A percentile compares a stretch with the other conserved stretches of the same genome.
phyloP scores from a whole-genome alignment of 2,888 invertebrate species.

The Ectemnius cavifrons region DNA sequence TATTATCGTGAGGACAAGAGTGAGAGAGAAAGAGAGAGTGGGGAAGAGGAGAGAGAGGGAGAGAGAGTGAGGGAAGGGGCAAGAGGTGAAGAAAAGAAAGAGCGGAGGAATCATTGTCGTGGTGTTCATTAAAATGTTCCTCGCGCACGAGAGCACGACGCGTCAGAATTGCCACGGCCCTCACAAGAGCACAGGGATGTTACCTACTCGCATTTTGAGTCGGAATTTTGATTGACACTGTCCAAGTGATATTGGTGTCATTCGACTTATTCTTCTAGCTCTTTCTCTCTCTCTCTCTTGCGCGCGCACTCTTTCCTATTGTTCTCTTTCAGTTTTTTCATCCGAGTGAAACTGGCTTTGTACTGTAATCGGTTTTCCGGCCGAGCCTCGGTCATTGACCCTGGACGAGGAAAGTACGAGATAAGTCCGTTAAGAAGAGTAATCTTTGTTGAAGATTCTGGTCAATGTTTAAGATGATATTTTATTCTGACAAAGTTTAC shows the following conservation, averaged over 20 bases:
- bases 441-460: too few relatives aligned
- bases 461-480: too few relatives aligned
- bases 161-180: conserved; percentile 21
- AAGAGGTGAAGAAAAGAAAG: conserved; percentile 1
- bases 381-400: background rate
- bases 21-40: too few relatives aligned
- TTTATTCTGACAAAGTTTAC: too few relatives aligned
- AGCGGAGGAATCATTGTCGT: conserved; percentile 34
- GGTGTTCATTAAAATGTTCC: conserved; percentile 25
- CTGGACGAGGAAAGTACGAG: background rate
- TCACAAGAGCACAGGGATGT: conserved; percentile 18
- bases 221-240: conserved; percentile 33
- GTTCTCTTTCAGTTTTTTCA: conserved; percentile 14
- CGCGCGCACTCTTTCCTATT: too few relatives aligned
- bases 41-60: too few relatives aligned
- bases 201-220: conserved; percentile 11
- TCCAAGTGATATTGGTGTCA: conserved; percentile 35
- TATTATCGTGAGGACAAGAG: conserved; percentile 13
- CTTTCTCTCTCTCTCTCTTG: too few relatives aligned
- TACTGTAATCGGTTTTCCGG: conserved; percentile 38
- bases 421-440: too few relatives aligned
- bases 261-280: conserved; percentile 8
- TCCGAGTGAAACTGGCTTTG: conserved; percentile 47
- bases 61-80: too few relatives aligned
- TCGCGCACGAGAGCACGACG: conserved; percentile 15